Conservation (phyloP, 2,797 vertebrate species). For the Bradypodion ventrale region DNA sequence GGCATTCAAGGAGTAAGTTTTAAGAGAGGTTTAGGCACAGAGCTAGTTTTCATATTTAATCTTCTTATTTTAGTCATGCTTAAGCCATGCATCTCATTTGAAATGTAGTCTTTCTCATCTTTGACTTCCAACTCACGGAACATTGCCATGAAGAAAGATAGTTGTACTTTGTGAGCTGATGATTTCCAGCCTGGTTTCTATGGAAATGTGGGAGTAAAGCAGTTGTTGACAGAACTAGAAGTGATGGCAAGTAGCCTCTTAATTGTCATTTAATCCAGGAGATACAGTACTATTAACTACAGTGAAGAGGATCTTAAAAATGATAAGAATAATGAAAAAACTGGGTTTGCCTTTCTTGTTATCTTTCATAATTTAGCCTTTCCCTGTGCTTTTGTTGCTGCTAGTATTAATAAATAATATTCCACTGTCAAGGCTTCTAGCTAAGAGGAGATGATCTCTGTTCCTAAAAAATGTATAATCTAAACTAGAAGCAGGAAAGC, state of each 20-base stretch:
- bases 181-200: slow-evolving; percentile 65
- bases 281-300: neutral
- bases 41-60: neutral
- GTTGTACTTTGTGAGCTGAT: slow-evolving; percentile 65
- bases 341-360: neutral
- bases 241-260: slow-evolving; percentile 52
- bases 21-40: neutral
- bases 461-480: neutral
- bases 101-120: slow-evolving; percentile 38
- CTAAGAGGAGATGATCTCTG: neutral
- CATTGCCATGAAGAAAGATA: slow-evolving; percentile 62
- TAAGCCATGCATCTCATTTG: neutral
- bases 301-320: neutral
- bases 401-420: neutral
- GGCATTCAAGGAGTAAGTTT: neutral
- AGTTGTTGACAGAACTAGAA: slow-evolving; percentile 60
- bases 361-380: neutral
- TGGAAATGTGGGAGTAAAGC: slow-evolving; percentile 64
- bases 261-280: slow-evolving; percentile 59
- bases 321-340: neutral
- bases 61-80: neutral
- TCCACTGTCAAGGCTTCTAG: too few relatives aligned
- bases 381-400: neutral
- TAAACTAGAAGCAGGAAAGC: neutral
- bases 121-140: slow-evolving; percentile 63